Percentiles rank a stretch among this genome's conserved stretches.
phyloP scores from a whole-genome alignment of 2,113 vertebrate species.

The Neomonachus schauinslandi region DNA sequence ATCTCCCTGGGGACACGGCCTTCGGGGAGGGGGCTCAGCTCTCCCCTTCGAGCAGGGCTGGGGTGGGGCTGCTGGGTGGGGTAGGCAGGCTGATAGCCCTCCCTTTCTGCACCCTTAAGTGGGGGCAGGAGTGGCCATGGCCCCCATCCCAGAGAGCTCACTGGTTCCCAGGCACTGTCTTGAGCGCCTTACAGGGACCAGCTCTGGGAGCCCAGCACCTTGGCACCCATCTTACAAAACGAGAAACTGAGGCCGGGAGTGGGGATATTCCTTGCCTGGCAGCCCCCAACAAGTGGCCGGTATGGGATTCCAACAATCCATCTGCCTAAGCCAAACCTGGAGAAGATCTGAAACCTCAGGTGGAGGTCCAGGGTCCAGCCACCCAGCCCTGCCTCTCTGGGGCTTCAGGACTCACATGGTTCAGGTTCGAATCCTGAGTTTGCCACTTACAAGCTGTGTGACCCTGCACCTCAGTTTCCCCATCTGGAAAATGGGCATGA shows the following conservation, averaged over 20 bases:
- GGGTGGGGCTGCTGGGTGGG: neutral
- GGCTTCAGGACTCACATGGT: neutral
- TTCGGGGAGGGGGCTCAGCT: slow-evolving; percentile 75
- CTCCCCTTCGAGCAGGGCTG: neutral
- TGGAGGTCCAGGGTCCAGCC: neutral
- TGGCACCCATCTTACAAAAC: neutral
- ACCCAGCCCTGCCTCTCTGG: neutral
- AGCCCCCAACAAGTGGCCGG: neutral
- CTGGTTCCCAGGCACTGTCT: neutral
- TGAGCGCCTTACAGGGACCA: neutral
- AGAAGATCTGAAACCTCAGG: neutral
- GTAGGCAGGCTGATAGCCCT: neutral
- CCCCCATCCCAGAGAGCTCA: neutral
- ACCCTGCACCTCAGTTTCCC: slow-evolving; percentile 47
- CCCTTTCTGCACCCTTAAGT: neutral
- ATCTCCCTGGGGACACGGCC: slow-evolving; percentile 74
- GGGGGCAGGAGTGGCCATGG: neutral
- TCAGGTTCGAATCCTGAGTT: too few relatives aligned
- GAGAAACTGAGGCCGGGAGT: slow-evolving; percentile 57
- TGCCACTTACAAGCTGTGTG: neutral
- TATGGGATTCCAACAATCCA: neutral
- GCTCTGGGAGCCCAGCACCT: neutral
- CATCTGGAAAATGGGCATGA: neutral
- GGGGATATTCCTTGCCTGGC: neutral
- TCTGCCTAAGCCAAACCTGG: neutral